Percentiles rank a stretch among this genome's conserved stretches.
Evolutionary conservation across 2,888 invertebrate species (phyloP).

Genomic region (Tetropium fuscum): DNA sequence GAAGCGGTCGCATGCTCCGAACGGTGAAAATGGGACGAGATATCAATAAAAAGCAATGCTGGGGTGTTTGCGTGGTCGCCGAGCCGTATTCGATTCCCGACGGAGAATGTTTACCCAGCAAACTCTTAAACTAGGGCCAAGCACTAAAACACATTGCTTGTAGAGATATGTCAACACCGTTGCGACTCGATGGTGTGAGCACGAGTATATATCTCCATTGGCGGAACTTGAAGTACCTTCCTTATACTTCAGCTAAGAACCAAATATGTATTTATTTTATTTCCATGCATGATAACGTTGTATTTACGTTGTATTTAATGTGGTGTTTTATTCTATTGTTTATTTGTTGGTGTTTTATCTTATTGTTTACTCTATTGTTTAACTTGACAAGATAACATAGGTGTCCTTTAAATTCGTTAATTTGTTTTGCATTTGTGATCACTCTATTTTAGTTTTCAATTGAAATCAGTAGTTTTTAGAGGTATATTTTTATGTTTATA

Average conservation of each 20-base stretch:
- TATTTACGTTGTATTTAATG: too few species aligned
- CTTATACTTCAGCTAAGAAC: background rate
- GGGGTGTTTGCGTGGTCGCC: slow-evolving; percentile 40
- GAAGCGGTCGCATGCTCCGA: slow-evolving; percentile 19
- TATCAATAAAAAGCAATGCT: slow-evolving; percentile 43
- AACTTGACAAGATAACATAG: too few species aligned
- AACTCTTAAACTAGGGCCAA: slow-evolving; percentile 46
- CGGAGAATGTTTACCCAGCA: slow-evolving; percentile 44
- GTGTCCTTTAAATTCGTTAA: too few species aligned
- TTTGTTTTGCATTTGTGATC: too few species aligned
- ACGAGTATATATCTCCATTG: slow-evolving; percentile 4
- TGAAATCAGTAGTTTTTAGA: too few species aligned
- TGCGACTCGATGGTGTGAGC: slow-evolving; percentile 23
- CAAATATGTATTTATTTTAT: too few species aligned
- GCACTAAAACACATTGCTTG: slow-evolving; percentile 49
- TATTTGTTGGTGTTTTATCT: too few species aligned
- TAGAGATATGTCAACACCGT: slow-evolving; percentile 44
- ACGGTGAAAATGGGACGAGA: slow-evolving; percentile 30
- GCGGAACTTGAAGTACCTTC: background rate
- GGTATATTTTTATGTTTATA: too few species aligned
- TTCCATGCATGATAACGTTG: too few species aligned
- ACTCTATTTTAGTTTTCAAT: too few species aligned
- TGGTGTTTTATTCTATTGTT: too few species aligned
- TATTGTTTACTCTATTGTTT: too few species aligned
- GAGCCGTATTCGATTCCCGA: slow-evolving; percentile 42